phyloP scores from a whole-genome alignment of 2,888 invertebrate genomes.

The Chalcis sispes region DNA sequence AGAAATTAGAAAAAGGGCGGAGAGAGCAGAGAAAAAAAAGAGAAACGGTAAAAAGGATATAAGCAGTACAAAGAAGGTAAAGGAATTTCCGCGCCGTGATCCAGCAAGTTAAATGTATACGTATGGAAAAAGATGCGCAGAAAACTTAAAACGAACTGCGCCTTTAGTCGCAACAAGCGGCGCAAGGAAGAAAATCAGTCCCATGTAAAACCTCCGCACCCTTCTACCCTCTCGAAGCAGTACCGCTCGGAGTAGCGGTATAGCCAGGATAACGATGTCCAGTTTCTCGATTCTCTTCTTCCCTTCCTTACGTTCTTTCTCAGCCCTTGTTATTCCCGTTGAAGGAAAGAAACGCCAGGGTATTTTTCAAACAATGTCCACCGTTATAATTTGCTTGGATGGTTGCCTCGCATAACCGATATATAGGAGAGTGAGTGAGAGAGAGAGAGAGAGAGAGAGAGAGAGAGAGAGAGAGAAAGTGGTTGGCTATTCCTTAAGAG shows the following conservation, averaged over 20 bases:
- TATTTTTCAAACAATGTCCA: conserved; percentile 72
- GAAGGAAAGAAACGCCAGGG: conserved; percentile 57
- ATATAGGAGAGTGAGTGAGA: conserved; percentile 50
- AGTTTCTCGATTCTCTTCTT: conserved; percentile 54
- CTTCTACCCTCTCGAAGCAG: conserved; percentile 17
- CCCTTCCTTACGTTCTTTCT: conserved; percentile 54
- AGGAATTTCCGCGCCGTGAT: conserved; percentile 55
- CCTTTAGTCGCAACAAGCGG: conserved; percentile 25
- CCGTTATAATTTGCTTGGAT: conserved; percentile 72
- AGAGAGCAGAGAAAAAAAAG: neutral
- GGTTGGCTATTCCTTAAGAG: no score
- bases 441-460: no score
- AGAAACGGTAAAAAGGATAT: neutral
- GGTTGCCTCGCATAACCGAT: conserved; percentile 70
- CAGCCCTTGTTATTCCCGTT: conserved; percentile 68
- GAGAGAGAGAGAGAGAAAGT: no score
- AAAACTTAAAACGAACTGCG: neutral
- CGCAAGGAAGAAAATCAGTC: conserved; percentile 20
- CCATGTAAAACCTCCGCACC: conserved; percentile 33
- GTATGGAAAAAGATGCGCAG: neutral
- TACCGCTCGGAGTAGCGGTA: conserved; percentile 22
- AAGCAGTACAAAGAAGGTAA: conserved; percentile 42
- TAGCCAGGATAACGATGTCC: conserved; percentile 70
- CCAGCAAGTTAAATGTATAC: conserved; percentile 33
- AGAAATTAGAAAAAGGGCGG: conserved; percentile 1